Conservation (phyloP, 2,113 vertebrate genomes). For the Nettapus auritus region DNA sequence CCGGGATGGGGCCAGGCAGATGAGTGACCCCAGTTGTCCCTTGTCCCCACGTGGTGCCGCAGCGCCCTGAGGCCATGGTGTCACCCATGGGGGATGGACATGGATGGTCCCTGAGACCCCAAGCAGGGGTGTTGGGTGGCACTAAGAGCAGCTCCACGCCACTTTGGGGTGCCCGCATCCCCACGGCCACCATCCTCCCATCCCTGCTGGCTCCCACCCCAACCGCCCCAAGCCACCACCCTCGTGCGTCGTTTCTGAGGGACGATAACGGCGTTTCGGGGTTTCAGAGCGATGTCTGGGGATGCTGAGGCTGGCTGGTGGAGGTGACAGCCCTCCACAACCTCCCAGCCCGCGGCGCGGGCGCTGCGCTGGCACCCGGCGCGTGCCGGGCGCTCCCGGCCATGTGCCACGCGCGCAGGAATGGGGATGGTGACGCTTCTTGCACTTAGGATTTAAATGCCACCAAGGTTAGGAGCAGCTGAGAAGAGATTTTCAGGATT, state of each 20-base stretch:
- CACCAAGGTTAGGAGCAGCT: slow-evolving; percentile 61
- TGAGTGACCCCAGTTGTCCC: fast-evolving
- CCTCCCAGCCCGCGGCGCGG: fast-evolving
- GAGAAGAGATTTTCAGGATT: slow-evolving; percentile 64
- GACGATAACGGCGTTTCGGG: fast-evolving
- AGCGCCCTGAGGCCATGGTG: fast-evolving
- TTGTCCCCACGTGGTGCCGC: fast-evolving
- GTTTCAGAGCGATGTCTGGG: fast-evolving
- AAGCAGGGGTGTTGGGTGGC: neutral
- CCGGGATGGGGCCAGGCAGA: neutral
- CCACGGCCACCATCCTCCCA: neutral
- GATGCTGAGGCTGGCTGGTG: fast-evolving
- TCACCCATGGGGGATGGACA: fast-evolving
- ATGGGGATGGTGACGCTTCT: neutral
- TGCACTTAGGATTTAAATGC: slow-evolving; percentile 57
- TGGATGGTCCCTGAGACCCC: neutral
- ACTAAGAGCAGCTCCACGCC: neutral
- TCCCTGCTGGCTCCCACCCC: fast-evolving
- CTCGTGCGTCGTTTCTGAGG: fast-evolving
- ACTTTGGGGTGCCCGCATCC: neutral
- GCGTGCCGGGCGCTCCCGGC: fast-evolving
- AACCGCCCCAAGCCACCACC: fast-evolving
- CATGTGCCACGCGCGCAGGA: fast-evolving
- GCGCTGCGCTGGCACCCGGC: fast-evolving
- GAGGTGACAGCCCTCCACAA: fast-evolving